Base-by-base conservation (phyloP, 2,888 invertebrate genomes). In the Oscheius sp. region DNA sequence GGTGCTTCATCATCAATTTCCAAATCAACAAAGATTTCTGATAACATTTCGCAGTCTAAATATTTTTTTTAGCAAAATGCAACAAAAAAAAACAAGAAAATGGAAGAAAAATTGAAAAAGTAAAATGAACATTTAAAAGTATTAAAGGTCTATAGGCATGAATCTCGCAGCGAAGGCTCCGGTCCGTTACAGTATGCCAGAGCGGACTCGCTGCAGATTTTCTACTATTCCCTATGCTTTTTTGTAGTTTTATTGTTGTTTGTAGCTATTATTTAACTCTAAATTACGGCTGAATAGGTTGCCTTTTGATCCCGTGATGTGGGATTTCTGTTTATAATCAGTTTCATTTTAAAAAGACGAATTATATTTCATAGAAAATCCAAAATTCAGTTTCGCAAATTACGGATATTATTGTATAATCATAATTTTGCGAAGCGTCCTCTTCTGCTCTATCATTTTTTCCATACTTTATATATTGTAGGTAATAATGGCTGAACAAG, bases 401-500 rank as follows among this genome's bases (percentile, higher is more conserved):
- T 17, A 8, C 3, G 20, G 49, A 14, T 3, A 22, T 49, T 24
- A 24, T 49, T n/a, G 2, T 24, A 17, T 4, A 22, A 22, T 17
- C 6, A 45, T 14, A 6, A 49, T 41, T 41, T 4, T 41, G n/a
- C 44, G 44, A 14, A n/a, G n/a, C 20, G 45, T 45, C 6, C 20
- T 45, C 6, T 17, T n/a, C 17, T 20, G 24, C 20, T 12, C 20
- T 24, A 49, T 24, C 12, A 9, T 50, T 22, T 12, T 47, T 2
- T 41, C 8, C n/a, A 22, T 50, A 4, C 9, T n/a, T 26, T 12
- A 24, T 41, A 17, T 41, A 28, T 50, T 50, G 22, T n/a, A 14
- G 50, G n/a, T 50, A 26, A 24, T 70, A 72, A 77, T 77, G 76
- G 71, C 74, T 54, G 76, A 74, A 32, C 63, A 70, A 59, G 67